Percentiles rank a stretch among this genome's conserved stretches.
phyloP scores from a whole-genome alignment of 2,113 vertebrate genomes.

The Sphaerodactylus townsendi region DNA sequence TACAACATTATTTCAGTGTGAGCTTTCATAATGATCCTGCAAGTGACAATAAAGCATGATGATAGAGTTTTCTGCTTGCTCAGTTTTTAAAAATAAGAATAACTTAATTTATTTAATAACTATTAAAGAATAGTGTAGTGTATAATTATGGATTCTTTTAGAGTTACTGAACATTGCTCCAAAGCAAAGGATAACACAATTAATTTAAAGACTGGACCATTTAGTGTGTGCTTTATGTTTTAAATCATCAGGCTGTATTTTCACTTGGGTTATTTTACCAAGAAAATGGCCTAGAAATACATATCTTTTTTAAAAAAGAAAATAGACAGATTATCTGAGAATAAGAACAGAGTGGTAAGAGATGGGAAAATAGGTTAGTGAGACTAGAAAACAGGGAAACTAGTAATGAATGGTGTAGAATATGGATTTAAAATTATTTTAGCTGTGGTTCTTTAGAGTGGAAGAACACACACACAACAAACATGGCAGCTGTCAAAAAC shows the following conservation, averaged over 20 bases:
- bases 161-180: neutral
- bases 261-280: neutral
- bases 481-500: neutral
- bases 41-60: slow-evolving; percentile 1
- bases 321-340: neutral
- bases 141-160: slow-evolving; percentile 3
- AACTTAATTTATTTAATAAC: slow-evolving; percentile 9
- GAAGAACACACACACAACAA: neutral
- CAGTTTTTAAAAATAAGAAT: slow-evolving; percentile 16
- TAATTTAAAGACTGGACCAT: neutral
- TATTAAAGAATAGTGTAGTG: slow-evolving; percentile 27
- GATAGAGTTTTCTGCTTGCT: neutral
- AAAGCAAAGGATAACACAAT: neutral
- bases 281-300: neutral
- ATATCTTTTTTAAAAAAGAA: neutral
- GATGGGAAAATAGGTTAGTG: neutral
- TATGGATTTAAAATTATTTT: neutral
- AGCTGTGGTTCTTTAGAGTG: neutral
- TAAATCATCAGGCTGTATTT: neutral
- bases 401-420: neutral
- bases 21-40: too few species aligned
- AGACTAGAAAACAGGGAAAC: neutral
- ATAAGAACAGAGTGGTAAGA: neutral
- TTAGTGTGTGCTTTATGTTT: neutral
- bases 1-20: too few species aligned